Conservation (phyloP, 2,113 vertebrate species). For the Podarcis cretensis region DNA sequence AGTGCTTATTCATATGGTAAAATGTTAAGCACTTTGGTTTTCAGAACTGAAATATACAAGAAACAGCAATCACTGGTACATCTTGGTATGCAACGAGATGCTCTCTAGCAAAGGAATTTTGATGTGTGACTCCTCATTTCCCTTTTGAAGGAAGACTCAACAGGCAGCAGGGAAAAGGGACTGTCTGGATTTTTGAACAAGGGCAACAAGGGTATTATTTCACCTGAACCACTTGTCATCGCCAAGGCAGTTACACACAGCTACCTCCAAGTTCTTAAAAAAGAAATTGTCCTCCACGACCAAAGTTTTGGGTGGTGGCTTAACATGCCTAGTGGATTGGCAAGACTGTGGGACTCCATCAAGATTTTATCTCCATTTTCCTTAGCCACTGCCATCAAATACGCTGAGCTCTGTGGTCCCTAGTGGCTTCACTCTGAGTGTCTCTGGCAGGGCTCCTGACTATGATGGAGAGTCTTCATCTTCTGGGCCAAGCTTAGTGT, state of each 20-base stretch:
- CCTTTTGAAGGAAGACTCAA: neutral
- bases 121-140: too few relatives aligned
- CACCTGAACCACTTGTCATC: neutral
- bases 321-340: neutral
- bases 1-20: neutral
- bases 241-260: neutral
- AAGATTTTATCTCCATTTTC: constrained; percentile 15
- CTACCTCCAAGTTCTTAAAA: neutral
- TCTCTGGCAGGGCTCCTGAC: constrained; percentile 7
- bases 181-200: neutral
- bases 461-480: constrained; percentile 8
- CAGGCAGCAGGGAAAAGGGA: neutral
- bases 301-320: neutral
- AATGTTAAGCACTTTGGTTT: neutral
- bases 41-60: constrained; percentile 10
- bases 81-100: neutral
- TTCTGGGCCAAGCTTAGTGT: neutral
- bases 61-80: neutral
- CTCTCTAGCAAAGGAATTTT: neutral
- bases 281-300: neutral
- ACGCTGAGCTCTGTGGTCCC: neutral
- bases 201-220: neutral
- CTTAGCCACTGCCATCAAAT: neutral
- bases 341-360: neutral
- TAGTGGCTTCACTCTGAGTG: neutral